A percentile compares a stretch with the other conserved stretches of the same genome.
Conservation (phyloP, 1,140 invertebrate species). For the Maconellicoccus hirsutus region DNA sequence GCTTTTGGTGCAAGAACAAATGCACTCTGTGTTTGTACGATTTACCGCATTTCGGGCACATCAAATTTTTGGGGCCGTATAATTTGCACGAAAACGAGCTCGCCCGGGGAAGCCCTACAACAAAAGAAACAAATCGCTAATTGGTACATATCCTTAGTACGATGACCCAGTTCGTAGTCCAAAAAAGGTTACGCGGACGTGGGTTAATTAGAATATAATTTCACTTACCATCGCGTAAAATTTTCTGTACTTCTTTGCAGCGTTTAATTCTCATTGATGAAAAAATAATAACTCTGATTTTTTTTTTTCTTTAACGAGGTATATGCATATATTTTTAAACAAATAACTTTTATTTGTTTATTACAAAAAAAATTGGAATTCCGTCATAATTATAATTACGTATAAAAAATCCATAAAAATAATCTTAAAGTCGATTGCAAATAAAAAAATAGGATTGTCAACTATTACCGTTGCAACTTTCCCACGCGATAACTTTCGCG, state of each 20-base stretch:
- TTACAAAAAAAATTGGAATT: constrained; percentile 5
- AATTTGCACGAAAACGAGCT: background rate
- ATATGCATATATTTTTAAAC: constrained; percentile 1
- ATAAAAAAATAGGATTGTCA: constrained; percentile 5
- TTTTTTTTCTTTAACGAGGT: background rate
- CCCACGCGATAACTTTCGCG: background rate
- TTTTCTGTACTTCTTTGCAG: no score
- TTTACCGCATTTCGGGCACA: constrained; percentile 32
- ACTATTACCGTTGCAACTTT: constrained; percentile 3
- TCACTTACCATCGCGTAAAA: no score
- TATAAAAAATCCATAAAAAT: background rate
- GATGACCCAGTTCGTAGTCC: no score
- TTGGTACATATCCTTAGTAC: no score
- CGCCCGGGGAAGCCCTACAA: background rate
- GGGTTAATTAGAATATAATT: no score
- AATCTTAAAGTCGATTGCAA: background rate
- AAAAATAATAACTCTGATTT: no score
- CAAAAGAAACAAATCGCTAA: background rate
- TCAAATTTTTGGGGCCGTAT: constrained; percentile 6
- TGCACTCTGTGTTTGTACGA: constrained; percentile 28
- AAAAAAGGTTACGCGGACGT: no score
- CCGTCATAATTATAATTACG: background rate
- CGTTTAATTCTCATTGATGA: no score
- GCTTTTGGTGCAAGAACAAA: constrained; percentile 27
- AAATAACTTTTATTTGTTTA: constrained; percentile 6